A percentile compares a stretch with the other conserved stretches of the same genome.
Evolutionary conservation across 2,113 vertebrate species (phyloP).

Genomic region (Nannobrachium achirus): DNA sequence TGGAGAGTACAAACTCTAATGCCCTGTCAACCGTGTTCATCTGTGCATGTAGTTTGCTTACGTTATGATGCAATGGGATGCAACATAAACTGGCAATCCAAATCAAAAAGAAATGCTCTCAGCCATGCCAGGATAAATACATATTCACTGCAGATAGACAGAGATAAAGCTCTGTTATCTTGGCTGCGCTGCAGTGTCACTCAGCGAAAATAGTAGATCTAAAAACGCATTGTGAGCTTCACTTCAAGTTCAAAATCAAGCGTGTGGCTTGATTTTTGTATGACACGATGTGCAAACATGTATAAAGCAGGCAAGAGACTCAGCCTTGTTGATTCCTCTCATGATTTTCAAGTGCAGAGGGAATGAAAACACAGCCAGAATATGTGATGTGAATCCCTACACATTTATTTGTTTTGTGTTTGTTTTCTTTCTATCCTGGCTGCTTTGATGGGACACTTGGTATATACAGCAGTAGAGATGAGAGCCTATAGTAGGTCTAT

Average conservation of each 20-base stretch:
- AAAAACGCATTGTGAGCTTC: no score
- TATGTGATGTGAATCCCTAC: neutral
- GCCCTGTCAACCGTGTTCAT: neutral
- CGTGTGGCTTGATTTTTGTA: no score
- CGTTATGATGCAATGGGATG: constrained; percentile 12
- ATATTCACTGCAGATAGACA: constrained; percentile 11
- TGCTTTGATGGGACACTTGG: constrained; percentile 26
- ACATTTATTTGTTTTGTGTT: neutral
- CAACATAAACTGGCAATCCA: neutral
- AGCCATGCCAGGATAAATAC: neutral
- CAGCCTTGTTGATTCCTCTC: neutral
- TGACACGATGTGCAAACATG: no score
- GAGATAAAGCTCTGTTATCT: neutral
- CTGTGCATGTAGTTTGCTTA: neutral
- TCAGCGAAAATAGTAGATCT: no score
- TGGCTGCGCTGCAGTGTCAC: no score
- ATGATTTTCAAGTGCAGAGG: neutral
- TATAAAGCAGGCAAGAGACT: neutral
- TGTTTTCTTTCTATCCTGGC: constrained; percentile 3
- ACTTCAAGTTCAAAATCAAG: no score
- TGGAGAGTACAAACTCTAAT: neutral
- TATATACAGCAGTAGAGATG: neutral
- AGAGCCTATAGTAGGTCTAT: neutral
- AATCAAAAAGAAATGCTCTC: neutral
- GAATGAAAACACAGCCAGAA: neutral